Evolutionary conservation across 2,797 vertebrate genomes (phyloP), one percentile per base, ranked within the genome.

Genomic region (Coregonus ussuriensis): DNA sequence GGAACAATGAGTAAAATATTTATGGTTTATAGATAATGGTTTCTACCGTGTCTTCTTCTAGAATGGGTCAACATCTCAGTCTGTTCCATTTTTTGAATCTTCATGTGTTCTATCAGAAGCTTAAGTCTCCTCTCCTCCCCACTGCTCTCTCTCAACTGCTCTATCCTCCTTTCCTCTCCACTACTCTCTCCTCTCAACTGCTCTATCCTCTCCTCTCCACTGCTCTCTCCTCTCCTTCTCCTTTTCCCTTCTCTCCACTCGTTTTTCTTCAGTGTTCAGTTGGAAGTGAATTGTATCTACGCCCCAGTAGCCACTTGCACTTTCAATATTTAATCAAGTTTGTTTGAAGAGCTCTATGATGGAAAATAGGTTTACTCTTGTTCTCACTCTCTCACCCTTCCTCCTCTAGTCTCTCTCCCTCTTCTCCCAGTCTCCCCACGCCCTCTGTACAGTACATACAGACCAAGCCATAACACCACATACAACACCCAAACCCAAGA

Each of bases 291-390:
- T 74, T 83, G 83, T 85, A 84, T 93, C 85, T 89, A 72, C 37
- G 53, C 86, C 88, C 81, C 51, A 79, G 81, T 86, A 56, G 86
- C 89, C 88, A 88, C 77, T 65, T 89, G 91, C 88, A 69, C 87
- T 88, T 85, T 94, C 85, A 93, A 94, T 94, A 93, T 93, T 94
- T 94, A 88, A 94, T 94, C 85, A 83, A 82, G 84, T 92, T 92
- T 91, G 91, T 94, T 92, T 94, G 91, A 92, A 90, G 86, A 85
- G 77, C 78, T 87, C 81, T 84, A 82, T 77, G 83, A 86, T 89
- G 83, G 71, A 65, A 79, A 82, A 91, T 87, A 80, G 83, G 76
- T 87, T 89, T 82, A 71, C 83, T 84, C 86, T 90, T 68, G 65
- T 11, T 66, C 54, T 82, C 80, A 76, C 77, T 82, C 86, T 63